Percentiles rank a stretch among this genome's conserved stretches.
Evolutionary conservation across 2,888 invertebrate species (phyloP).

Genomic region (Tetragonisca angustula): DNA sequence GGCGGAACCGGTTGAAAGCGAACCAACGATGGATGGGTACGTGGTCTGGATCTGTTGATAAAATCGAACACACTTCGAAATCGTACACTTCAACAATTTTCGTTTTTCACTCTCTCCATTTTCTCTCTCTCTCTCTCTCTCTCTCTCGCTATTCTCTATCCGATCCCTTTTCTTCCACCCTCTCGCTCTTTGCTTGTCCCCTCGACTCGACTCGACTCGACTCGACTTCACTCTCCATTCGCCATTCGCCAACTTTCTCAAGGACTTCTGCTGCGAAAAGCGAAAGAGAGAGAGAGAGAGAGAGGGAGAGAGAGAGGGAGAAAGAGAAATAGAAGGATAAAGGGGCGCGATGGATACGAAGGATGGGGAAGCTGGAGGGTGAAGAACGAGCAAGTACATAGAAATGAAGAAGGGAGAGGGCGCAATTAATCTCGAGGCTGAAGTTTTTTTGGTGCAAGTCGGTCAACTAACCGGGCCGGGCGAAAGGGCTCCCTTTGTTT

Average conservation of each 20-base stretch:
- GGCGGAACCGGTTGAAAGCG: neutral
- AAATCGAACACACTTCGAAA: slow-evolving; percentile 1
- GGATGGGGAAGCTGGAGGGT: slow-evolving; percentile 1
- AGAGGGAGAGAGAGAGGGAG: neutral
- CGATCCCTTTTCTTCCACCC: neutral
- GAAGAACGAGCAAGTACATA: slow-evolving; percentile 20
- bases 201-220: slow-evolving; percentile 15
- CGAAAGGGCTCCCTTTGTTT: slow-evolving; percentile 68
- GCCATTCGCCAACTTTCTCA: slow-evolving; percentile 53
- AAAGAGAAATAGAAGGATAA: slow-evolving; percentile 31
- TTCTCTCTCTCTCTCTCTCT: neutral
- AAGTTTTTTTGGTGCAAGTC: slow-evolving; percentile 67
- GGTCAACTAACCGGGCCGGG: slow-evolving; percentile 60
- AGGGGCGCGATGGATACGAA: slow-evolving; percentile 11
- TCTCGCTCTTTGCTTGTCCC: neutral
- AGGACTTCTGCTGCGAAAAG: slow-evolving; percentile 40
- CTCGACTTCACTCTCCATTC: slow-evolving; percentile 4
- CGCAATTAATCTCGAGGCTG: slow-evolving; percentile 65
- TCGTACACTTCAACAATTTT: neutral
- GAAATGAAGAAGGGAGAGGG: slow-evolving; percentile 40
- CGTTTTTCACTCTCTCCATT: no score
- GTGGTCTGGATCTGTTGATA: slow-evolving; percentile 12
- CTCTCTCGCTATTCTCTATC: neutral
- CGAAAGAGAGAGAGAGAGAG: neutral
- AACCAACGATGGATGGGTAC: slow-evolving; percentile 2